phyloP scores from a whole-genome alignment of 1,140 invertebrate genomes.

The Drosophila pandora region DNA sequence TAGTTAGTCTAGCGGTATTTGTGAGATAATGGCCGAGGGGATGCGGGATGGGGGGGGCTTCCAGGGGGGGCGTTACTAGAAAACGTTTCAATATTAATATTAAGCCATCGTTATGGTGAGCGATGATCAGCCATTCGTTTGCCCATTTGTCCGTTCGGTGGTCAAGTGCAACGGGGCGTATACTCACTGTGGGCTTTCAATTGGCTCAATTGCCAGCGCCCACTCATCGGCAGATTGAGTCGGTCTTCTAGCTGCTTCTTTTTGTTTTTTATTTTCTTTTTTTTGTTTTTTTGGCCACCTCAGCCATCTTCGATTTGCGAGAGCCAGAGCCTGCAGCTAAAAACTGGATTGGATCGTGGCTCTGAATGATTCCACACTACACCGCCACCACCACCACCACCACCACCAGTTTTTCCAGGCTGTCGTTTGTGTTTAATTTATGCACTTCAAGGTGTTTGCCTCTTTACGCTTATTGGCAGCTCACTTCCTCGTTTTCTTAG shows the following conservation, averaged over 20 bases:
- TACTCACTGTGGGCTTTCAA: conserved; percentile 40
- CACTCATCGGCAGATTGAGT: conserved; percentile 33
- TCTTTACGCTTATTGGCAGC: conserved; percentile 53
- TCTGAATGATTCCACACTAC: neutral
- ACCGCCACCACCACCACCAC: neutral
- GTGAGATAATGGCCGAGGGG: neutral
- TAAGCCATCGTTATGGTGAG: conserved; percentile 12
- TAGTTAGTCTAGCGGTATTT: conserved; percentile 26
- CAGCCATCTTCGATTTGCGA: conserved; percentile 39
- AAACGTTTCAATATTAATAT: conserved; percentile 9
- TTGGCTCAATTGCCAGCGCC: conserved; percentile 56
- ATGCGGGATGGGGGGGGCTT: neutral
- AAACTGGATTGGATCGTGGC: conserved; percentile 35
- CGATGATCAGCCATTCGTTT: conserved; percentile 1
- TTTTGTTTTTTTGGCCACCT: conserved; percentile 5
- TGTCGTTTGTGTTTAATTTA: conserved; percentile 39
- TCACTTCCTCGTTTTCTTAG: conserved; percentile 27
- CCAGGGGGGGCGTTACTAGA: conserved; percentile 33
- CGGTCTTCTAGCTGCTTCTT: conserved; percentile 5
- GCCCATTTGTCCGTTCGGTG: neutral
- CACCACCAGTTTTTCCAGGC: conserved; percentile 12
- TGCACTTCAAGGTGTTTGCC: conserved; percentile 51
- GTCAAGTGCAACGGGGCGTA: conserved; percentile 49
- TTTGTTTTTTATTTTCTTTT: neutral
- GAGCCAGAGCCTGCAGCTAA: conserved; percentile 23